Evolutionary conservation across 2,888 invertebrate species (phyloP).

Genomic region (Hyposoter didymator): DNA sequence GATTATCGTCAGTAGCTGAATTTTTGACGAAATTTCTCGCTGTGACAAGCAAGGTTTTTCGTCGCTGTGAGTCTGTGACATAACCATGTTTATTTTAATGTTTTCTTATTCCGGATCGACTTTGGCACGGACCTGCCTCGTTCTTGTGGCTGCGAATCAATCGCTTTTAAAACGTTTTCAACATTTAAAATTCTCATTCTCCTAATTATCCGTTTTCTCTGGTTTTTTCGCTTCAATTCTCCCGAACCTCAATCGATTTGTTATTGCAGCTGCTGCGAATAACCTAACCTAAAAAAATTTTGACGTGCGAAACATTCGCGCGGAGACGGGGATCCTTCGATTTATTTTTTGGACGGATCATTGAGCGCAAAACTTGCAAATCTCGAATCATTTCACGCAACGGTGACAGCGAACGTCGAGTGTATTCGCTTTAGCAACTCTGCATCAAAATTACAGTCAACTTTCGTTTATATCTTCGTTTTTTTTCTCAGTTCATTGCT

Average conservation of each 20-base stretch:
- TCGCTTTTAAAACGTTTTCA: neutral
- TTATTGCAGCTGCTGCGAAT: neutral
- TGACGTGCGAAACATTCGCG: neutral
- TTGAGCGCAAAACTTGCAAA: neutral
- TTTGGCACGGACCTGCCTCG: slow-evolving; percentile 10
- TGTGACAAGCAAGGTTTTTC: slow-evolving; percentile 27
- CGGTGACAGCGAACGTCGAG: no score
- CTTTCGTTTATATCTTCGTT: neutral
- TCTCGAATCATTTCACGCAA: neutral
- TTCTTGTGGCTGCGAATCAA: slow-evolving; percentile 11
- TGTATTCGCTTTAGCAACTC: neutral
- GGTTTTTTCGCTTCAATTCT: neutral
- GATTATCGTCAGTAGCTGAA: slow-evolving; percentile 6
- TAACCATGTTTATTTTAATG: slow-evolving; percentile 58
- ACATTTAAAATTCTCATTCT: neutral
- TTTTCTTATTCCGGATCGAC: slow-evolving; percentile 21
- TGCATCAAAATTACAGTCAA: neutral
- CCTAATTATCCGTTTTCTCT: neutral
- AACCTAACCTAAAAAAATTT: slow-evolving; percentile 6
- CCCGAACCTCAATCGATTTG: neutral
- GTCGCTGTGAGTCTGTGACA: slow-evolving; percentile 52
- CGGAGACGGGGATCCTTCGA: neutral
- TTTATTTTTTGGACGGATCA: neutral
- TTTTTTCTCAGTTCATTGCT: neutral
- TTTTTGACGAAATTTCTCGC: neutral